Base-by-base conservation (phyloP, 2,888 invertebrate genomes). In the Leucoma salicis region DNA sequence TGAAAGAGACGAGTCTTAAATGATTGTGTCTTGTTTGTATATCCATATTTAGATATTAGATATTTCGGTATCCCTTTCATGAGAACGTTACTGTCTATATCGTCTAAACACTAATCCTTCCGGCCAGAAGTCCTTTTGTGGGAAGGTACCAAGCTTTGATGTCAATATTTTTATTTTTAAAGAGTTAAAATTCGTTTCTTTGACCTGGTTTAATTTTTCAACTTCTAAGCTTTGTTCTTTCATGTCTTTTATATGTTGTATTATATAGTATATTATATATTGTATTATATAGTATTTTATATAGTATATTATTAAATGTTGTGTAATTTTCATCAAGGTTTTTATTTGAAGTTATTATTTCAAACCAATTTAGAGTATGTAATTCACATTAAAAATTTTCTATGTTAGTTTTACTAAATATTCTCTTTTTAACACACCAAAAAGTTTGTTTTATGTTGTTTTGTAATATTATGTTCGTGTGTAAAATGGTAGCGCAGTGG, bases 121-220 rank as follows among this genome's bases (percentile, higher is more conserved):
- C 0, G 46, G 42, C 42, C 47, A 47, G 14, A 41, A 44, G 10
- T 44, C 48, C 1, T 38, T 35, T 35, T 43, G 25, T 16, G 43
- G 25, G 16, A 41, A 43, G 6, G 10, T 44, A 15, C 16, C 35
- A 6, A 43, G 11, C 31, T 40, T 42, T 6, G 42, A 21, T 0
- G 25, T 2, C 12, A 24, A 14, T 11, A 41, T 31, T 16, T 16
- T 41, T 11, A 44, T 28, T 36, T 44, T 44, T 33, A 41, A 48
- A 11, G 44, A 42, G 31, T 49, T 49, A 34, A 49, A 44, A 33
- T 49, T 44, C 2, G 44, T 44, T 12, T 44, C 44, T 16, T 25
- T 24, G 0, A 12, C 41, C 21, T 48, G 41, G 0, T 16, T 29
- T 13, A 48, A 31, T 25, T 33, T 31, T 41, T 48, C 35, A 25